Percentiles rank a stretch among this genome's conserved stretches.
Conservation (phyloP, 2,888 invertebrate species). For the Carpatolechia fugitivella region DNA sequence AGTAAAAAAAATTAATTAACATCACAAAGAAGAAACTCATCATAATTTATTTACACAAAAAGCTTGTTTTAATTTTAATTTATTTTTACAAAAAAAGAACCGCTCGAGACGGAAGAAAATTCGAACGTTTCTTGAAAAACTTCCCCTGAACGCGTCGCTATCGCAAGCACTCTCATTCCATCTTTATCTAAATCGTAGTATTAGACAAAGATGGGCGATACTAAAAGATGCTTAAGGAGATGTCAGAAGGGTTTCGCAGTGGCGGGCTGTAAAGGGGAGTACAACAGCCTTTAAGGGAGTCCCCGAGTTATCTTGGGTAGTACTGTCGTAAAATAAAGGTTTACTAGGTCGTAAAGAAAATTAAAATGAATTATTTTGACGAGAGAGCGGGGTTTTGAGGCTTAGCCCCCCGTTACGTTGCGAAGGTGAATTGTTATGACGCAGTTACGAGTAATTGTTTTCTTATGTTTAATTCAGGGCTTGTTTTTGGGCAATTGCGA, state of each 20-base stretch:
- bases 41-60: conserved; percentile 72
- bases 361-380: conserved; percentile 80
- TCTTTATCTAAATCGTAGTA: conserved; percentile 11
- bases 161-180: not conserved
- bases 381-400: conserved; percentile 61
- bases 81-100: conserved; percentile 67
- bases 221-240: conserved; percentile 3
- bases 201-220: conserved; percentile 24
- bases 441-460: conserved; percentile 65
- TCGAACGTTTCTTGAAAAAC: conserved; percentile 15
- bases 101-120: conserved; percentile 21
- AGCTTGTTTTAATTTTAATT: conserved; percentile 72
- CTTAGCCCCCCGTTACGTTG: conserved; percentile 45
- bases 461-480: conserved; percentile 44
- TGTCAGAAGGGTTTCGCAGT: conserved; percentile 1
- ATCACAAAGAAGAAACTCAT: conserved; percentile 60
- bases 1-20: conserved; percentile 67
- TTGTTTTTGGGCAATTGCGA: conserved; percentile 42
- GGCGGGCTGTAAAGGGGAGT: conserved; percentile 45
- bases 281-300: conserved; percentile 68
- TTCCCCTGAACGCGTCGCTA: conserved; percentile 19
- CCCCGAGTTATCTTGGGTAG: conserved; percentile 72
- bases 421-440: conserved; percentile 63
- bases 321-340: conserved; percentile 76
- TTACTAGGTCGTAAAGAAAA: conserved; percentile 78